A percentile compares a stretch with the other conserved stretches of the same genome.
Evolutionary conservation across 1,140 invertebrate genomes (phyloP).

Genomic region (Hycleus phaleratus): DNA sequence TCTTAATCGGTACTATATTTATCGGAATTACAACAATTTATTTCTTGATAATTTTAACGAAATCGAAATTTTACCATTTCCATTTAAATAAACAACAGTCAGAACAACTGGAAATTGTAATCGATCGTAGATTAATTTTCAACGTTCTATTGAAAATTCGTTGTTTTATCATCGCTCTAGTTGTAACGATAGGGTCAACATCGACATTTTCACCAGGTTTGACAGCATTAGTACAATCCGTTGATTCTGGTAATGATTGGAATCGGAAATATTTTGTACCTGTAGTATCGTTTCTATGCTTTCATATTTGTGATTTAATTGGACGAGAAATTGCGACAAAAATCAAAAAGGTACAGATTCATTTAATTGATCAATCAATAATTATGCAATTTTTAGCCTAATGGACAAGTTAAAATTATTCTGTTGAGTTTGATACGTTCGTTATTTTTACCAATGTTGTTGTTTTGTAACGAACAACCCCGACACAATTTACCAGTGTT

Average conservation of each 20-base stretch:
- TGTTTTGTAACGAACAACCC: constrained; percentile 25
- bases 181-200: constrained; percentile 20
- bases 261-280: constrained; percentile 18
- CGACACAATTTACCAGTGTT: constrained; percentile 20
- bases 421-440: constrained; percentile 13
- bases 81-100: constrained; percentile 9
- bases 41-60: constrained; percentile 14
- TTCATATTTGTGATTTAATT: constrained; percentile 15
- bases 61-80: constrained; percentile 24
- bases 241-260: constrained; percentile 11
- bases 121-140: neutral
- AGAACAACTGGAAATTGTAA: neutral
- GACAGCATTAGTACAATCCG: constrained; percentile 17
- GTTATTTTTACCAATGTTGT: constrained; percentile 20
- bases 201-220: constrained; percentile 24
- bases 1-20: constrained; percentile 16
- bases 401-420: constrained; percentile 12
- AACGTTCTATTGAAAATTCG: constrained; percentile 1
- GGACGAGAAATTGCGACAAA: constrained; percentile 19
- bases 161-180: constrained; percentile 10
- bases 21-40: constrained; percentile 13
- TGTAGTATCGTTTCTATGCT: constrained; percentile 21
- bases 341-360: constrained; percentile 15
- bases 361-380: neutral
- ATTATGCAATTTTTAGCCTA: constrained; percentile 18